Percentiles rank a stretch among this genome's conserved stretches.
Conservation (phyloP, 2,113 vertebrate genomes). For the Polypterus bichir region DNA sequence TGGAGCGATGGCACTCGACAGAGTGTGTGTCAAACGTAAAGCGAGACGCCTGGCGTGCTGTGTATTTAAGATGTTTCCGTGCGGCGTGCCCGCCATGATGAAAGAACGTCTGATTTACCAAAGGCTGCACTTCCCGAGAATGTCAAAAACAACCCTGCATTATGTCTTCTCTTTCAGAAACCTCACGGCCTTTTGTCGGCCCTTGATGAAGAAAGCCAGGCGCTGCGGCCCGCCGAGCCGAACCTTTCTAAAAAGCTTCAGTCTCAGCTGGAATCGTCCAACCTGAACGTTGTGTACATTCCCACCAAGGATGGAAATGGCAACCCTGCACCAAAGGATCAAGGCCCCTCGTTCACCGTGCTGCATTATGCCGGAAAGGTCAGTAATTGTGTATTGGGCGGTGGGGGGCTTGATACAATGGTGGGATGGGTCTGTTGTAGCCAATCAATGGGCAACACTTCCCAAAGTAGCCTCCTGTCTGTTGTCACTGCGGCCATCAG, state of each 20-base stretch:
- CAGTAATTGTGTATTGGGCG: constrained; percentile 28
- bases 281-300: constrained; percentile 55
- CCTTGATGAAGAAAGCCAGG: constrained; percentile 83
- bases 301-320: constrained; percentile 83
- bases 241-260: constrained; percentile 72
- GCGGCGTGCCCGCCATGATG: too few species aligned
- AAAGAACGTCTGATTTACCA: too few species aligned
- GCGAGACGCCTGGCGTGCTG: too few species aligned
- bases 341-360: constrained; percentile 66
- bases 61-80: too few species aligned
- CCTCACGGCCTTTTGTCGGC: constrained; percentile 76
- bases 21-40: too few species aligned
- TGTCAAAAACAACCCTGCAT: too few species aligned
- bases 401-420: too few species aligned
- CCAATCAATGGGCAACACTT: background rate
- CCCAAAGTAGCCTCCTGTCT: background rate
- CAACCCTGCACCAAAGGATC: constrained; percentile 72
- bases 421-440: background rate
- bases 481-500: too few species aligned
- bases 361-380: constrained; percentile 82
- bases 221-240: constrained; percentile 58
- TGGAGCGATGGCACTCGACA: too few species aligned
- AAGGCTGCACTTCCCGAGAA: too few species aligned
- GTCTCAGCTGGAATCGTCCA: constrained; percentile 59
- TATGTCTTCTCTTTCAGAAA: constrained; percentile 49